Percentiles rank a stretch among this genome's conserved stretches.
phyloP scores from a whole-genome alignment of 2,797 vertebrate genomes.

The Gadopsis bispinosus region DNA sequence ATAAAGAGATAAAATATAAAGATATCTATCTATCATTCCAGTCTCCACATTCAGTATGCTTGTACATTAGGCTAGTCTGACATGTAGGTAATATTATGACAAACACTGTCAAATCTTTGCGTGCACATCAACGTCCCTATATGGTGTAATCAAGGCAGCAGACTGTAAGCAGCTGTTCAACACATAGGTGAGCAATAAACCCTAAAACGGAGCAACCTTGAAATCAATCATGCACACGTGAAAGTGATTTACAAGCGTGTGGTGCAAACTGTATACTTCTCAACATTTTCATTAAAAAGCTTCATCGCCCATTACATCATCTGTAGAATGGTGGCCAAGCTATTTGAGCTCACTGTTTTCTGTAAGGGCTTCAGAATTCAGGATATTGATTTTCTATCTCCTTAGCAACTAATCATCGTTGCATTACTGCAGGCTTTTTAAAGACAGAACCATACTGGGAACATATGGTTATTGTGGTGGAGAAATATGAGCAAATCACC shows the following conservation, averaged over 20 bases:
- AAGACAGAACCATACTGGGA: neutral
- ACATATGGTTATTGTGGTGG: neutral
- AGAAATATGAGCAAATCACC: slow-evolving; percentile 3
- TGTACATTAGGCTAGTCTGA: slow-evolving; percentile 1
- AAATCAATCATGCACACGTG: neutral
- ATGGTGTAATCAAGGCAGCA: neutral
- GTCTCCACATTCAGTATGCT: neutral
- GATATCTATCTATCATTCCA: neutral
- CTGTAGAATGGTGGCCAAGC: neutral
- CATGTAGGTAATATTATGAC: neutral
- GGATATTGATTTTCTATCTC: neutral
- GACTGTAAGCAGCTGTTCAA: slow-evolving; percentile 1
- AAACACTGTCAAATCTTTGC: slow-evolving; percentile 13
- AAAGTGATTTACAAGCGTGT: neutral
- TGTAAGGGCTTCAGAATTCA: slow-evolving; percentile 2
- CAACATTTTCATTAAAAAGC: neutral
- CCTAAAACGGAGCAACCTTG: neutral
- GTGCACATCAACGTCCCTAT: neutral
- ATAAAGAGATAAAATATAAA: no score
- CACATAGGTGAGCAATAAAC: neutral
- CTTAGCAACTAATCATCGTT: slow-evolving; percentile 19
- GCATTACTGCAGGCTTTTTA: neutral
- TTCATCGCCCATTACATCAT: slow-evolving; percentile 8
- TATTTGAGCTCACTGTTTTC: slow-evolving; percentile 11
- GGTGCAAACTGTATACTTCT: neutral